Conservation (phyloP, 2,113 vertebrate genomes). For the Cariama cristata region DNA sequence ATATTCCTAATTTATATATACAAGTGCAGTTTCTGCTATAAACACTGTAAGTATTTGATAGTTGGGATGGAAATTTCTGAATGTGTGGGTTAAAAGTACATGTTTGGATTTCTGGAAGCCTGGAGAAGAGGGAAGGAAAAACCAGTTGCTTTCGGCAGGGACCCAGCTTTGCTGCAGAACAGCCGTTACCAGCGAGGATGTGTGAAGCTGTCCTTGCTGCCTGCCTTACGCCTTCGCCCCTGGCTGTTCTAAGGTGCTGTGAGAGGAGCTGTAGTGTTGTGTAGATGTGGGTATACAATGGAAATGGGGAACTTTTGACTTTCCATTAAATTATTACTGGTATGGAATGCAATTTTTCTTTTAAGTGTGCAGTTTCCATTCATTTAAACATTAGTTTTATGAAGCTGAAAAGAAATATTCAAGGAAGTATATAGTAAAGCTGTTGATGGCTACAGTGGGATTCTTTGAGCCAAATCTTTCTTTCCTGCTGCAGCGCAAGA, state of each 20-base stretch:
- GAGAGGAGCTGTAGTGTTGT: neutral
- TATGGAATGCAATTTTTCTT: neutral
- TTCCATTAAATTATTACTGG: neutral
- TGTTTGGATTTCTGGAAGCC: neutral
- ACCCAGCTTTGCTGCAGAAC: neutral
- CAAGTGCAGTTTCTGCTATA: neutral
- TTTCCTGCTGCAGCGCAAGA: neutral
- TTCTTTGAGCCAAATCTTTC: neutral
- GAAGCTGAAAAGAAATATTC: neutral
- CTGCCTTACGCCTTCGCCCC: rapidly evolving
- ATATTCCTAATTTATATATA: neutral
- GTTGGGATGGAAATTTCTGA: neutral
- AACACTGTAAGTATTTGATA: neutral
- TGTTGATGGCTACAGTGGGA: neutral
- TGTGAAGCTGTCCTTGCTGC: neutral
- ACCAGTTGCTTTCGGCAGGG: neutral
- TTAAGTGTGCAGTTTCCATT: neutral
- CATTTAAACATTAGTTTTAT: neutral
- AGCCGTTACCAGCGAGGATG: rapidly evolving
- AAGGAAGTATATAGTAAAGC: neutral
- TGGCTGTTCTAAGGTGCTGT: neutral
- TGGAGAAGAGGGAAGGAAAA: neutral
- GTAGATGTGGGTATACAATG: rapidly evolving
- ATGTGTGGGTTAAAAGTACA: neutral
- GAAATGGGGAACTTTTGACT: neutral